These are phyloP conservation scores for Sarcoramphus papa DNA, from an alignment of 2,797 vertebrate genomes.

Conservation along the genomic window DNA sequence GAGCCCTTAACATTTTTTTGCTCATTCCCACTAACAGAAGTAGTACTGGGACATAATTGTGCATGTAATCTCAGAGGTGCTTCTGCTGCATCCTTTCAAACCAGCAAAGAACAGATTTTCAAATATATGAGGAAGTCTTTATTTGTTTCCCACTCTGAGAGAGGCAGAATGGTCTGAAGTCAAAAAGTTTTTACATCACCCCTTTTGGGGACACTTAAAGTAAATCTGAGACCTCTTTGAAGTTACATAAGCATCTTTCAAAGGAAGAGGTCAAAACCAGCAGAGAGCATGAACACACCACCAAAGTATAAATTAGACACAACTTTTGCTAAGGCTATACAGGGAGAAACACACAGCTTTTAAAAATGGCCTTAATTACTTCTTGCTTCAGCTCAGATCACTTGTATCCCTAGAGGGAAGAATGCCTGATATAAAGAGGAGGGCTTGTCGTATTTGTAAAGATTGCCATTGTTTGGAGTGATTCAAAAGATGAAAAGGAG, in stretches of 20 bases:
- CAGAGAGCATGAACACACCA: neutral
- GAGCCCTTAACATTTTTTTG: conserved; percentile 21
- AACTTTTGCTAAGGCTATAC: neutral
- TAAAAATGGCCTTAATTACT: conserved; percentile 33
- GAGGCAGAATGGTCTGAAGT: neutral
- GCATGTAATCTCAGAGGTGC: conserved; percentile 25
- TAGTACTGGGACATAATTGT: conserved; percentile 50
- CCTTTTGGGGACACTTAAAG: conserved; percentile 16
- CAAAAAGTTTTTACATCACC: conserved; percentile 14
- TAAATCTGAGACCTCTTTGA: conserved; percentile 27
- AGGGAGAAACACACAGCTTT: neutral
- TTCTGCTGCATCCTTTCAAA: neutral
- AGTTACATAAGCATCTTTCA: conserved; percentile 1
- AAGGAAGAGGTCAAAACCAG: conserved; percentile 29
- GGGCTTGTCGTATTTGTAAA: conserved; percentile 33
- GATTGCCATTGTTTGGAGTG: conserved; percentile 25
- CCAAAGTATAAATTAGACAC: conserved; percentile 11
- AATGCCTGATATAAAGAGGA: conserved; percentile 2
- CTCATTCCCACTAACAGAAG: conserved; percentile 45
- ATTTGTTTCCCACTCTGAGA: neutral
- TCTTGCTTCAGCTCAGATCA: conserved; percentile 17
- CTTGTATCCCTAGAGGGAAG: conserved; percentile 14
- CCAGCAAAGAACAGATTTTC: neutral
- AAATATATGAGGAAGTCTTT: neutral
- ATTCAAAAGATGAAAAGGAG: conserved; percentile 61